These are phyloP conservation scores for Saccostrea cuccullata DNA, from an alignment of 1,140 invertebrate species.

Conservation along the genomic window DNA sequence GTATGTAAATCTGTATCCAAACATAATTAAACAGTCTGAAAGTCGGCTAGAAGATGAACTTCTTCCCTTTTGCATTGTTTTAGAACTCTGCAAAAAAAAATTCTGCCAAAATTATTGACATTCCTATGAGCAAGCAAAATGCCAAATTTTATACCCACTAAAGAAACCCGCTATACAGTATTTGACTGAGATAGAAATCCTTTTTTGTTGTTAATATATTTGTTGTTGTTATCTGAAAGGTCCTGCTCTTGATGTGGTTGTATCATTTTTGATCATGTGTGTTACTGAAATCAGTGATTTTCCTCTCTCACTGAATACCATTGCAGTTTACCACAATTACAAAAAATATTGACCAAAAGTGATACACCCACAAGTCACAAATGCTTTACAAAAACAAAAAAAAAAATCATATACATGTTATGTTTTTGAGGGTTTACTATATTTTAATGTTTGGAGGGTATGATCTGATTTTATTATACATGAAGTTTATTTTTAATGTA, in stretches of 20 bases:
- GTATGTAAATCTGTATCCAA: too few relatives aligned
- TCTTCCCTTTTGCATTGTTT: too few relatives aligned
- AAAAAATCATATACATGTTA: neutral
- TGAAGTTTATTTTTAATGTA: neutral
- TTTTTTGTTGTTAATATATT: neutral
- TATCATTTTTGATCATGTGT: neutral
- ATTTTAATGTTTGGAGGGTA: slow-evolving; percentile 14
- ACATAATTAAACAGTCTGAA: too few relatives aligned
- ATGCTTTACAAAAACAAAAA: neutral
- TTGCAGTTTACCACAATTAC: neutral
- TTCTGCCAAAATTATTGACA: too few relatives aligned
- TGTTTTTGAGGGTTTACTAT: neutral
- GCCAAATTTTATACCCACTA: too few relatives aligned
- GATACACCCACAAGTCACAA: neutral
- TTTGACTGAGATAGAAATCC: neutral
- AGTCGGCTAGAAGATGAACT: too few relatives aligned
- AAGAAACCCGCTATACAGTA: too few relatives aligned
- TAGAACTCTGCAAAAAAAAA: too few relatives aligned
- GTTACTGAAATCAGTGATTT: neutral
- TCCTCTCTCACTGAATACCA: neutral
- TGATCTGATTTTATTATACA: slow-evolving; percentile 1
- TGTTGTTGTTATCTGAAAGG: neutral
- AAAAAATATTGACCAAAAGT: neutral
- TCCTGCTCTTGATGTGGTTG: neutral
- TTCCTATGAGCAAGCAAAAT: too few relatives aligned